Base-by-base conservation (phyloP, 2,888 invertebrate species). In the Lasiommata megera region DNA sequence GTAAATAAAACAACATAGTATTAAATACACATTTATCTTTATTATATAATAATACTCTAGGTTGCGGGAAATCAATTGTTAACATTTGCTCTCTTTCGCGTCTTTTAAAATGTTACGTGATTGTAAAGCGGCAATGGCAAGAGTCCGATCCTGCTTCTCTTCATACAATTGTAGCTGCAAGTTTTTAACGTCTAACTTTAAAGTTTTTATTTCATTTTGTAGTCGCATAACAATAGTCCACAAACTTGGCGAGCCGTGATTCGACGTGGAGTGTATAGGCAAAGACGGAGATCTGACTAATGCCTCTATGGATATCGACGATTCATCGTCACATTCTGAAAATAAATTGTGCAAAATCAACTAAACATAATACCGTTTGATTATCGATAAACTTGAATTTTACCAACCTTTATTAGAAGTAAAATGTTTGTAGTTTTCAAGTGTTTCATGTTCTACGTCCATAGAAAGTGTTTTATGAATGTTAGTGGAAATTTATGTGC, bases 221-320 rank as follows among this genome's bases (percentile, higher is more conserved):
- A 96, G 82, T 61, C 94, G 92, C 89, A 95, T 94, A 64, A 96
- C 95, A 57, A 95, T 94, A 68, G 96, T 94, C 82, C 95, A 94
- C 69, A 96, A 84, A 71, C 93, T 94, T 78, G 95, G 94, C 75
- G 78, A 77, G 50, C 77, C 80, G 70, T 82, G 82, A 66, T 70
- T 73, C 51, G 80, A 72, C 11, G 77, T 76, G 56, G 79, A 78
- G 71, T 88, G 88, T 67, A 88, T 82, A 54, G 91, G 91, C 71
- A 91, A 77, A 40, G 88, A 88, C 23, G 91, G 88, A 29, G 91
- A 91, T 62, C 91, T 74, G 63, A 89, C 90, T 67, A 92, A 73
- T 57, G 84, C 82, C 61, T 91, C 91, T 64, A 88, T 74, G 56
- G 83, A 75, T 63, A 68, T 34, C 34, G 79, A 75, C 31, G 79